Conservation (phyloP, 2,113 vertebrate genomes). For the Sterrhoptilus dennistouni region DNA sequence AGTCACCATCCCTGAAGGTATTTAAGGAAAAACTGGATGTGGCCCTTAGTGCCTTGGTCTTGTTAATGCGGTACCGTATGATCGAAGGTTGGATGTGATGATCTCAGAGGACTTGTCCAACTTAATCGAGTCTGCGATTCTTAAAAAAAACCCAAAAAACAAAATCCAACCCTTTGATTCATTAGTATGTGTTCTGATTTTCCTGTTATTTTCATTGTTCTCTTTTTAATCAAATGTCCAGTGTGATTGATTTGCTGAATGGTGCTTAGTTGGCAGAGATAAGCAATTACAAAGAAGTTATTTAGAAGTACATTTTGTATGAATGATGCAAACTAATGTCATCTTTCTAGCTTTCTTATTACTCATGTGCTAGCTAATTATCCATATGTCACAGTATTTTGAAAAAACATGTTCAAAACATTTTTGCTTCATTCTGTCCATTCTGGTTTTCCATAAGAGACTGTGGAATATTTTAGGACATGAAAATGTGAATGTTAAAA, state of each 20-base stretch:
- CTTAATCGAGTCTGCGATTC: background rate
- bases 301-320: conserved; percentile 5
- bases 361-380: conserved; percentile 11
- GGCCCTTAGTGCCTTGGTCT: background rate
- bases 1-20: background rate
- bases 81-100: background rate
- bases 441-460: background rate
- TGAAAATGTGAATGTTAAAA: background rate
- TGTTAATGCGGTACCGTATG: accelerated
- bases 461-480: background rate
- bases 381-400: conserved; percentile 10
- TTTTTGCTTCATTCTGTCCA: background rate
- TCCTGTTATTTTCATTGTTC: background rate
- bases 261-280: background rate
- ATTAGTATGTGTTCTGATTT: background rate
- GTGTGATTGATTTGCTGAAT: background rate
- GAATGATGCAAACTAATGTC: background rate
- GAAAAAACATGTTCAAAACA: background rate
- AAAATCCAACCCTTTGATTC: background rate
- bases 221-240: background rate
- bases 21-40: background rate
- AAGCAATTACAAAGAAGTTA: background rate
- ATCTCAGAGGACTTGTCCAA: background rate
- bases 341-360: background rate
- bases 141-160: background rate